Percentiles rank a stretch among this genome's conserved stretches.
phyloP scores from a whole-genome alignment of 2,113 vertebrate genomes.

The Pteronura brasiliensis region DNA sequence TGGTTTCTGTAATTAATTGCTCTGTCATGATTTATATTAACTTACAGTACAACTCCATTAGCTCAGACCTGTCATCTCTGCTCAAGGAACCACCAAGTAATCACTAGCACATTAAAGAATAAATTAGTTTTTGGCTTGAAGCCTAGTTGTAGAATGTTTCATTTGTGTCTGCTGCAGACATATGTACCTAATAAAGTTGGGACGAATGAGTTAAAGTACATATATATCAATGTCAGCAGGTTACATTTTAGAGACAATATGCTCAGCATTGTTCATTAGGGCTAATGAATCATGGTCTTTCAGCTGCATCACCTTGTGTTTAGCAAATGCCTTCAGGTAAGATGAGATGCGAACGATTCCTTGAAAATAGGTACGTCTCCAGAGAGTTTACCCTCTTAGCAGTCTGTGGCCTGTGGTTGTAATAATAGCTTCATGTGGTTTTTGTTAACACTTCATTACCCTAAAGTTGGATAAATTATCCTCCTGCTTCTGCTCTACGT shows the following conservation, averaged over 20 bases:
- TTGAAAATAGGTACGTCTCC: conserved; percentile 79
- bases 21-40: conserved; percentile 92
- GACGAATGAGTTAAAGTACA: conserved; percentile 85
- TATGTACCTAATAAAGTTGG: conserved; percentile 89
- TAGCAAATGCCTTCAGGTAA: conserved; percentile 80
- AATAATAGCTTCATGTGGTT: conserved; percentile 88
- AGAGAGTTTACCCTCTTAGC: conserved; percentile 78
- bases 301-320: conserved; percentile 74
- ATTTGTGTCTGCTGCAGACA: conserved; percentile 87
- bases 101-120: conserved; percentile 91
- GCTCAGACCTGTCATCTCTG: conserved; percentile 89
- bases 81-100: conserved; percentile 89
- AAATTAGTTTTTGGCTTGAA: conserved; percentile 89
- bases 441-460: conserved; percentile 90
- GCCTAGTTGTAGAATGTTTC: conserved; percentile 87
- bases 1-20: conserved; percentile 92
- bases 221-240: conserved; percentile 80
- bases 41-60: conserved; percentile 92
- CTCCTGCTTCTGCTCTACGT: conserved; percentile 81
- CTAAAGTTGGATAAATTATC: conserved; percentile 86
- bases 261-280: conserved; percentile 82
- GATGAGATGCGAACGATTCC: conserved; percentile 70
- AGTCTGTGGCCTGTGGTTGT: conserved; percentile 84
- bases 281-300: conserved; percentile 82
- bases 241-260: conserved; percentile 80